phyloP scores from a whole-genome alignment of 35 echinoderm and acorn worm genomes.

The Diadema setosum region DNA sequence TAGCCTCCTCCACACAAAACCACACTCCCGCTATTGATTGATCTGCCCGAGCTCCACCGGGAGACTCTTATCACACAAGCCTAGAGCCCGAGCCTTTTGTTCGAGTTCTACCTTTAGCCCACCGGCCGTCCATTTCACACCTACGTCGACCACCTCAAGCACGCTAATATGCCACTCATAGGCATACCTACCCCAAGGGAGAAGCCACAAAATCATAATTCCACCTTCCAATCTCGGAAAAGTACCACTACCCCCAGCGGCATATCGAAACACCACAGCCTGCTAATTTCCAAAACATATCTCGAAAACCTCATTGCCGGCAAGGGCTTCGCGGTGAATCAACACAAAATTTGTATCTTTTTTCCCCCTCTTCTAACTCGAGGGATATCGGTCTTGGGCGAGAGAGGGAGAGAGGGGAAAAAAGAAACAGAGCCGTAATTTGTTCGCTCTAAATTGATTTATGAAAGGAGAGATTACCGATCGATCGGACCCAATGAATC shows the following conservation, averaged over 20 bases:
- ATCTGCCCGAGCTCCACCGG: background rate
- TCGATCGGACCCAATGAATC: background rate
- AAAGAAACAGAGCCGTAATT: background rate
- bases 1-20: conserved; percentile 1
- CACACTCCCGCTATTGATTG: conserved; percentile 15
- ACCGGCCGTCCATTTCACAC: background rate
- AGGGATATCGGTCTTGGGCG: too few species aligned
- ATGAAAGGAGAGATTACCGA: background rate
- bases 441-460: conserved; percentile 5
- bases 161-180: background rate
- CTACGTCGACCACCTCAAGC: background rate
- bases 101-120: background rate
- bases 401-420: too few species aligned
- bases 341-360: background rate
- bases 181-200: background rate
- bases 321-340: too few species aligned
- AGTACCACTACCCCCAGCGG: too few species aligned
- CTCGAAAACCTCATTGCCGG: too few species aligned
- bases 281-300: too few species aligned
- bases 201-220: conserved; percentile 26
- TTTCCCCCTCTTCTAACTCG: too few species aligned
- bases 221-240: background rate
- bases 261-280: too few species aligned
- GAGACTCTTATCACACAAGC: conserved; percentile 11
- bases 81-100: conserved; percentile 5